A percentile compares a stretch with the other conserved stretches of the same genome.
Conservation (phyloP, 1,140 invertebrate genomes). For the Mylabris phalerata region DNA sequence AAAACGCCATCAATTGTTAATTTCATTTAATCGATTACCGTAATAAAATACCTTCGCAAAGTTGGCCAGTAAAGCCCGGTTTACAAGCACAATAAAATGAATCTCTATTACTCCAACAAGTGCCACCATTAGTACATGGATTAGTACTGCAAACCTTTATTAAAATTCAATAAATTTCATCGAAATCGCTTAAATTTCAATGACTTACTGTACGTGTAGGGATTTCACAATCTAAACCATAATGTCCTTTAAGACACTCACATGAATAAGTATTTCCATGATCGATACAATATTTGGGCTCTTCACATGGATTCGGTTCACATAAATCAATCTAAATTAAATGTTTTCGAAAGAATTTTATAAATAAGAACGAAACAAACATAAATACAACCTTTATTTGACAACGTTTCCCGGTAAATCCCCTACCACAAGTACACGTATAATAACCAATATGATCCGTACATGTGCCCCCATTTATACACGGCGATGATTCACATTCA, state of each 20-base stretch:
- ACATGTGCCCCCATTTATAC: conserved; percentile 76
- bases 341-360: conserved; percentile 1
- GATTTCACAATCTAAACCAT: conserved; percentile 56
- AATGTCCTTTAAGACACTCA: conserved; percentile 63
- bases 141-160: conserved; percentile 63
- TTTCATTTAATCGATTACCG: too few relatives aligned
- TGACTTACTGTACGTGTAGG: conserved; percentile 47
- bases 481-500: conserved; percentile 85
- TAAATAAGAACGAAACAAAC: neutral
- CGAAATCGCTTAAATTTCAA: conserved; percentile 14
- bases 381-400: conserved; percentile 43
- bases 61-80: conserved; percentile 66
- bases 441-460: conserved; percentile 68
- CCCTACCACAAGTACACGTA: conserved; percentile 69
- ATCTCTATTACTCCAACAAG: conserved; percentile 67
- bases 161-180: conserved; percentile 5
- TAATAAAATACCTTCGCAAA: conserved; percentile 57
- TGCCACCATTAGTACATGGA: conserved; percentile 68
- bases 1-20: neutral
- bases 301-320: conserved; percentile 60
- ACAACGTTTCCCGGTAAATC: conserved; percentile 69
- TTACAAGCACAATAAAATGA: conserved; percentile 68
- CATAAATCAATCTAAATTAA: conserved; percentile 59
- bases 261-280: conserved; percentile 65
- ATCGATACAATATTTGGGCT: conserved; percentile 57